Conservation (phyloP, 1,140 invertebrate genomes). For the Pygmarrhopalites habei region DNA sequence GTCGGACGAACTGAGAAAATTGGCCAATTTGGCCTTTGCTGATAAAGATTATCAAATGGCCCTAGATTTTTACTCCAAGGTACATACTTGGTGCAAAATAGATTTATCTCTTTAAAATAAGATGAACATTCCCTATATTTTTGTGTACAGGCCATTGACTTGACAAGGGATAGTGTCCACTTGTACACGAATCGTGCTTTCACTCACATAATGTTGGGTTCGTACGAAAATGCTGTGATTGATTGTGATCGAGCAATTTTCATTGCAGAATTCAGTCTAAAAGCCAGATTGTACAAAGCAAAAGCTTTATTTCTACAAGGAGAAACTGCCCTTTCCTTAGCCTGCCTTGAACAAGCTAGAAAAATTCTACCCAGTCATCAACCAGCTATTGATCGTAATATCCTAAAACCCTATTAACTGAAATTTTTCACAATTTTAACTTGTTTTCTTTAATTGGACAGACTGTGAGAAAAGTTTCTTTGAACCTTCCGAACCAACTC, state of each 20-base stretch:
- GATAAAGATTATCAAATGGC: constrained; percentile 61
- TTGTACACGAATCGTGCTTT: constrained; percentile 68
- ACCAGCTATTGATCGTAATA: constrained; percentile 17
- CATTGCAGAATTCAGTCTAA: constrained; percentile 56
- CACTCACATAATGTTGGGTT: constrained; percentile 56
- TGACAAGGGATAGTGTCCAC: constrained; percentile 61
- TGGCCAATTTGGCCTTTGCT: constrained; percentile 60
- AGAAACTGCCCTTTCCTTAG: constrained; percentile 48
- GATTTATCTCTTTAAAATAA: background rate
- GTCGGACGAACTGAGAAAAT: constrained; percentile 58
- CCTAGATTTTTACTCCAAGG: constrained; percentile 59
- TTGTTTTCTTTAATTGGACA: too few species aligned
- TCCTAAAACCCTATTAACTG: too few species aligned
- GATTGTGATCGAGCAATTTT: constrained; percentile 58
- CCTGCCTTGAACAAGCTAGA: constrained; percentile 50
- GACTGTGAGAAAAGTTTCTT: too few species aligned
- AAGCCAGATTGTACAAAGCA: constrained; percentile 57
- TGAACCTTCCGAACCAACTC: too few species aligned
- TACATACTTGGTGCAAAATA: background rate
- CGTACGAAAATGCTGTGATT: constrained; percentile 55
- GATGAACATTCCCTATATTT: background rate
- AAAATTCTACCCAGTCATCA: constrained; percentile 38
- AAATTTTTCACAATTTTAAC: too few species aligned
- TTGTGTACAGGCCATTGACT: constrained; percentile 55
- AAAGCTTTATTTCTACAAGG: constrained; percentile 53